phyloP scores from a whole-genome alignment of 1,140 invertebrate genomes.

The Lepidurus packardi region DNA sequence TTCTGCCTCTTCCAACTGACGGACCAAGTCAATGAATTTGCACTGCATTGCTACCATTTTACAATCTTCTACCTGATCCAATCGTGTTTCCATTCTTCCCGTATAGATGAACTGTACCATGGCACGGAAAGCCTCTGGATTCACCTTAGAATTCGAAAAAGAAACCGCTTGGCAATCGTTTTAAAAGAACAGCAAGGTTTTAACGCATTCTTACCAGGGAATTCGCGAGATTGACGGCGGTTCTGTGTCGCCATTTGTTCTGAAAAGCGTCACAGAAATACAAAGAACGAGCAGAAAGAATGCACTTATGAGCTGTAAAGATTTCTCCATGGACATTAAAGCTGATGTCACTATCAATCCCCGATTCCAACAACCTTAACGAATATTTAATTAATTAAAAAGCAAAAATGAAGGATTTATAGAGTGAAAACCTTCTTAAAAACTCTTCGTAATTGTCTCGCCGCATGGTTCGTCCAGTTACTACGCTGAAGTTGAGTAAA shows the following conservation, averaged over 20 bases:
- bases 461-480: conserved; percentile 47
- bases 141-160: conserved; percentile 42
- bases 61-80: conserved; percentile 46
- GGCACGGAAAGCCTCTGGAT: conserved; percentile 44
- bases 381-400: background rate
- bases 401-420: background rate
- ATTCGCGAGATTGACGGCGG: conserved; percentile 43
- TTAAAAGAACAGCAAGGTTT: background rate
- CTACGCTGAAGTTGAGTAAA: conserved; percentile 48
- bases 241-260: conserved; percentile 45
- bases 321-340: conserved; percentile 46
- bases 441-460: conserved; percentile 53
- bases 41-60: conserved; percentile 48
- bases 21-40: conserved; percentile 42
- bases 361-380: conserved; percentile 46
- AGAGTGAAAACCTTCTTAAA: conserved; percentile 46
- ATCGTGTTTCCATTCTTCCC: conserved; percentile 44
- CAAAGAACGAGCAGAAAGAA: conserved; percentile 46
- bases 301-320: conserved; percentile 47
- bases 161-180: background rate
- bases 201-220: conserved; percentile 40
- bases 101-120: conserved; percentile 50
- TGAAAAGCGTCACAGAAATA: conserved; percentile 49
- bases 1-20: conserved; percentile 44
- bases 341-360: conserved; percentile 46